Evolutionary conservation across 2,888 invertebrate genomes (phyloP).

Genomic region (Drosophila ustulata): DNA sequence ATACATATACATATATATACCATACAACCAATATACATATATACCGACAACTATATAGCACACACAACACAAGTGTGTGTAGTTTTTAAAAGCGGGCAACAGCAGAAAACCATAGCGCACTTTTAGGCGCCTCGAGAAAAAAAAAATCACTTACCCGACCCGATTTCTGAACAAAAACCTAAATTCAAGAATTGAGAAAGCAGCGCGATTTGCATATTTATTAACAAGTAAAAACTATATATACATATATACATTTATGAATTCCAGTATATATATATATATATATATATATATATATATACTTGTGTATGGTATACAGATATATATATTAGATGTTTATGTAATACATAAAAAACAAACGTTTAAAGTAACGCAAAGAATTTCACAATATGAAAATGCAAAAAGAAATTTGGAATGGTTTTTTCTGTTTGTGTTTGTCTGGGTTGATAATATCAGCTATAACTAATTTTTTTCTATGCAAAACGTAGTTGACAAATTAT

Average conservation of each 20-base stretch:
- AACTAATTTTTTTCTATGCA: constrained; percentile 67
- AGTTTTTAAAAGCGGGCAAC: constrained; percentile 18
- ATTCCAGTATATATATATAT: constrained; percentile 8
- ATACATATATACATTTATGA: constrained; percentile 9
- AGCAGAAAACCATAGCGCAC: constrained; percentile 28
- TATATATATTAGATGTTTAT: constrained; percentile 58
- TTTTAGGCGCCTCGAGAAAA: constrained; percentile 39
- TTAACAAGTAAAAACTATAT: constrained; percentile 8
- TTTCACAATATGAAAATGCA: constrained; percentile 14
- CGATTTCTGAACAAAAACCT: constrained; percentile 12
- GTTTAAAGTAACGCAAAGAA: constrained; percentile 29
- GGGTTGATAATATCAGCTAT: constrained; percentile 53
- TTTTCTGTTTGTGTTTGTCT: constrained; percentile 35
- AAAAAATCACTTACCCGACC: not conserved
- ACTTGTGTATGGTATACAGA: constrained; percentile 34
- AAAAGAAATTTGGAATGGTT: constrained; percentile 11
- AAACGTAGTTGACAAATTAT: constrained; percentile 67
- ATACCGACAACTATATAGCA: constrained; percentile 7
- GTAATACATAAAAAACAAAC: constrained; percentile 61
- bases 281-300: constrained; percentile 27
- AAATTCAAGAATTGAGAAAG: constrained; percentile 49
- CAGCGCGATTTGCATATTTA: constrained; percentile 62
- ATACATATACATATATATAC: constrained; percentile 21
- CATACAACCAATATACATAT: constrained; percentile 13
- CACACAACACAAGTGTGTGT: constrained; percentile 12